Evolutionary conservation across 1,140 invertebrate species (phyloP), one percentile per base, ranked within the genome.

Genomic region (Lordiphosa mommai): DNA sequence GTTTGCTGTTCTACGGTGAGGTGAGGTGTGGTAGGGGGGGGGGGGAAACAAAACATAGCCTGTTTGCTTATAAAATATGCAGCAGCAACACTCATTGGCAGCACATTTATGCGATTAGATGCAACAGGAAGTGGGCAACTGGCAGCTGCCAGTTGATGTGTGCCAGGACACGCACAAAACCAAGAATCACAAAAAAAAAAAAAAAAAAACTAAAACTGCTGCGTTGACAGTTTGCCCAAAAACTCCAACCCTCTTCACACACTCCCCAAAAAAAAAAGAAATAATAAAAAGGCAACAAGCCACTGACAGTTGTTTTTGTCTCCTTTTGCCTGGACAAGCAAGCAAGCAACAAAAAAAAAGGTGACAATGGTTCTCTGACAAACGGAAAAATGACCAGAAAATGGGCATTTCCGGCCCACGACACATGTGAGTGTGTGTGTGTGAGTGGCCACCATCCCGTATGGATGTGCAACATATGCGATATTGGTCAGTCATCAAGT

Each of bases 51-150:
- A 61, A 52, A 56, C 47, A 67, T 33, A 12, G 16, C 27, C 47
- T 40, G 60, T 63, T 82, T 70, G 76, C 76, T 71, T 82, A 71
- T 80, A 73, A 80, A 80, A 80, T 80, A 80, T 80, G 77, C 74
- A 80, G 50, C 47, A 76, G 53, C 50, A 57, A 60, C 76, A 80
- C 57, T 82, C 71, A 82, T 82, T 71, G 77, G 76, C 58, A 84
- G 61, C 76, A 82, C 60, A 82, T 82, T 80, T 80, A 84, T 82
- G 72, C 76, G 77, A 82, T 82, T 82, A 84, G 77, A 70, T 82
- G 74, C 74, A 80, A 74, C 74, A 76, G 68, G 74, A 67, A 63
- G 44, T 49, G 44, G 20, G 43, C 50, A 71, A 59, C 60, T 60
- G 56, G 56, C 61, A 65, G 63, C 72, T 49, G 66, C 58, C 72